These are phyloP conservation scores for honey bee (Apis mellifera) DNA, from an alignment of 1,140 invertebrate species.

Conservation along the genomic window DNA sequence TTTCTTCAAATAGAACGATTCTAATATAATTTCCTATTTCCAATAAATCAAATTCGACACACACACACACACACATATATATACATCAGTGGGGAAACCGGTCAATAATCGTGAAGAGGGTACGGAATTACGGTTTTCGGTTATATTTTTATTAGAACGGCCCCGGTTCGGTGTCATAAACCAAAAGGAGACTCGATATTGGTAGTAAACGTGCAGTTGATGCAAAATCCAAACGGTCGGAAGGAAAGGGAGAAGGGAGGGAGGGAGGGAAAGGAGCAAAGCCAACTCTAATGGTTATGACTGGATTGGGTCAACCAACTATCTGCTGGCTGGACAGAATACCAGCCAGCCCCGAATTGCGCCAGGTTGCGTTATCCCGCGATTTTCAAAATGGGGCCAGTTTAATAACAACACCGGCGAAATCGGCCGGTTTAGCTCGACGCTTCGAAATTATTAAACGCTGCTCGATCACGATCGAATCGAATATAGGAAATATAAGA, in stretches of 20 bases:
- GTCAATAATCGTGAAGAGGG: no score
- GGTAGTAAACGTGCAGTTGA: constrained; percentile 39
- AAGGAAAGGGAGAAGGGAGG: background rate
- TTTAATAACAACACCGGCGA: constrained; percentile 18
- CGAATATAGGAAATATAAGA: background rate
- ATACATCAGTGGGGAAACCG: background rate
- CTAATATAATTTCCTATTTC: background rate
- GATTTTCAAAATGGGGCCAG: constrained; percentile 41
- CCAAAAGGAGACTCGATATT: constrained; percentile 20
- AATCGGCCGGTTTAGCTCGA: background rate
- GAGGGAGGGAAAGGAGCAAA: constrained; percentile 35
- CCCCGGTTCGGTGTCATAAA: background rate
- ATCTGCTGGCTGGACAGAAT: constrained; percentile 24
- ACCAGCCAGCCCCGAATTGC: constrained; percentile 25
- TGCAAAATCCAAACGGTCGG: constrained; percentile 37
- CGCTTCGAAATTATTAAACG: constrained; percentile 11
- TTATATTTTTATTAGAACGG: constrained; percentile 21
- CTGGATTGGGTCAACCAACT: constrained; percentile 44
- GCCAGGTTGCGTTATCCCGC: constrained; percentile 32
- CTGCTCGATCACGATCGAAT: no score
- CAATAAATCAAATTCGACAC: background rate
- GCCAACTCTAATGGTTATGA: constrained; percentile 46
- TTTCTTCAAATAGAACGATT: background rate
- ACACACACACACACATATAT: background rate
- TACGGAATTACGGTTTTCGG: background rate